These are phyloP conservation scores for Pelecanus crispus DNA, from an alignment of 2,113 vertebrate species.

Conservation along the genomic window DNA sequence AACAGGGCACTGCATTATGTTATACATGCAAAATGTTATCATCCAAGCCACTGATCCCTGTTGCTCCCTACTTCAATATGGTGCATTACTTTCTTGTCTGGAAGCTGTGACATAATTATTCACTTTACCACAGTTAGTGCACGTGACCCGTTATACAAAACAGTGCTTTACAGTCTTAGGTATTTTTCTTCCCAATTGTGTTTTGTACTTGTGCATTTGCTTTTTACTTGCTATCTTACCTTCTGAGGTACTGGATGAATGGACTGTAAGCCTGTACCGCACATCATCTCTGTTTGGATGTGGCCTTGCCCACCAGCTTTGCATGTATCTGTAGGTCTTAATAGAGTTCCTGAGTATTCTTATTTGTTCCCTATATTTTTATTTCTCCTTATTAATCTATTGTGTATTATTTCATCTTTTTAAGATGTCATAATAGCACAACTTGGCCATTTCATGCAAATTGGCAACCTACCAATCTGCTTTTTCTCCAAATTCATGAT, in stretches of 20 bases:
- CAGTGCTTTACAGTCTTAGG: not conserved
- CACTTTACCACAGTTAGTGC: not conserved
- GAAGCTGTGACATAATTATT: not conserved
- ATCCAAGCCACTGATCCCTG: not conserved
- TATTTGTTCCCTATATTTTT: not conserved
- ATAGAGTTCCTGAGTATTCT: not conserved
- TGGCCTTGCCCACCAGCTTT: not conserved
- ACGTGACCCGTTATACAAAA: not conserved
- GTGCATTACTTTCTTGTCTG: not conserved
- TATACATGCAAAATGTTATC: not conserved
- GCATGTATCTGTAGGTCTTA: not conserved
- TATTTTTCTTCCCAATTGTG: not conserved
- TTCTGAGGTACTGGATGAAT: not conserved
- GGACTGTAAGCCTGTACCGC: not conserved
- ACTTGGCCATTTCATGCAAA: not conserved
- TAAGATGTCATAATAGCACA: not conserved
- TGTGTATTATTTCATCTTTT: not conserved
- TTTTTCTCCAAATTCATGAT: not conserved
- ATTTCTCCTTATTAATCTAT: not conserved
- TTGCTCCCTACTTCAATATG: not conserved
- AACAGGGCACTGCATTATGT: not conserved
- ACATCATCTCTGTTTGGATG: not conserved
- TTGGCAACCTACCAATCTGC: not conserved
- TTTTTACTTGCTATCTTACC: not conserved
- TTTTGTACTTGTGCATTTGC: not conserved